Conservation (phyloP, 2,888 invertebrate genomes). For the Caenorhabditis afra region DNA sequence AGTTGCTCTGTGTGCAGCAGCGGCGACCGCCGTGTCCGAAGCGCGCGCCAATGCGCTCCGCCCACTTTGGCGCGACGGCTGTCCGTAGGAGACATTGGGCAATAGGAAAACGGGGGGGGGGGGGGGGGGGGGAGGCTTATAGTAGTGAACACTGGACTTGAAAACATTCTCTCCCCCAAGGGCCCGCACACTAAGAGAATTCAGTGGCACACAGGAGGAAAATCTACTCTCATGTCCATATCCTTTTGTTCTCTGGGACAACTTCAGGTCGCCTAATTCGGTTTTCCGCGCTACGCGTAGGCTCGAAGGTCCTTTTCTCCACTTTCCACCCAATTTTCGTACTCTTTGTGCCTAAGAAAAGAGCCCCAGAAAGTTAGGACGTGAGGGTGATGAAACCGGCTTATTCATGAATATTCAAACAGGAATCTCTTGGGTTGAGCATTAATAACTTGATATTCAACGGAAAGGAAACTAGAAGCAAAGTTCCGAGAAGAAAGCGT, state of each 20-base stretch:
- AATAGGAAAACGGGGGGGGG: slow-evolving; percentile 49
- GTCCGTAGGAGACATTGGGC: slow-evolving; percentile 57
- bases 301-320: slow-evolving; percentile 12
- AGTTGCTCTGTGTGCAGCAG: slow-evolving; percentile 44
- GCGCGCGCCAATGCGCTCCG: slow-evolving; percentile 56
- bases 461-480: slow-evolving; percentile 11
- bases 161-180: slow-evolving; percentile 32
- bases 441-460: too few relatives aligned
- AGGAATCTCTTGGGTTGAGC: too few relatives aligned
- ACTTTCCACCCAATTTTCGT: neutral
- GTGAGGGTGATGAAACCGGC: neutral
- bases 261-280: slow-evolving; percentile 46
- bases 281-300: slow-evolving; percentile 10
- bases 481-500: neutral
- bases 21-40: slow-evolving; percentile 47
- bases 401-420: slow-evolving; percentile 5
- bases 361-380: neutral
- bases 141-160: slow-evolving; percentile 57
- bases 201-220: slow-evolving; percentile 30
- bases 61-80: slow-evolving; percentile 57
- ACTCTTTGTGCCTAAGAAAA: slow-evolving; percentile 11
- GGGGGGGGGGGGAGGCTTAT: too few relatives aligned
- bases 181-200: slow-evolving; percentile 42
- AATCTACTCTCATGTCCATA: slow-evolving; percentile 20
- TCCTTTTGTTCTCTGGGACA: slow-evolving; percentile 20